These are phyloP conservation scores for Drosophila serrata DNA, from an alignment of 1,140 invertebrate genomes.

Conservation along the genomic window DNA sequence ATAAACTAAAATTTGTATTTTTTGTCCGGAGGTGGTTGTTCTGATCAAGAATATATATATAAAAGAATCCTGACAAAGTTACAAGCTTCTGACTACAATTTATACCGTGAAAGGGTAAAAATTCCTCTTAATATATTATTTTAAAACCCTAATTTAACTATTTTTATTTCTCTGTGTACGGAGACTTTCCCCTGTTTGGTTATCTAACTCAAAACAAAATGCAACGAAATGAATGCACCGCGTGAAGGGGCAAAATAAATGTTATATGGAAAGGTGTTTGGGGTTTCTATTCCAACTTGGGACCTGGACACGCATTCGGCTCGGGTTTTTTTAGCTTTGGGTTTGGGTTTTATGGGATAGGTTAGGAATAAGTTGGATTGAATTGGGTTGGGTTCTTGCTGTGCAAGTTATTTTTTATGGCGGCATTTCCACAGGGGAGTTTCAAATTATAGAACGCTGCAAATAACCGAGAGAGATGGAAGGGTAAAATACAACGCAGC, in stretches of 20 bases:
- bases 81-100: too few relatives aligned
- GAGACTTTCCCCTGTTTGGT: conserved; percentile 39
- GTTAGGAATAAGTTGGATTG: conserved; percentile 28
- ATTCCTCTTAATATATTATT: background rate
- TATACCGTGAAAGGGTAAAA: too few relatives aligned
- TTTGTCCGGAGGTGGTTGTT: too few relatives aligned
- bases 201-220: conserved; percentile 57
- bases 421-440: conserved; percentile 50
- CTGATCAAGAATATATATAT: too few relatives aligned
- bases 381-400: conserved; percentile 31
- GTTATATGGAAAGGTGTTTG: conserved; percentile 10
- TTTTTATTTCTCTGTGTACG: background rate
- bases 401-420: conserved; percentile 48
- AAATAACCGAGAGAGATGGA: background rate
- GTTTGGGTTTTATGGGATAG: conserved; percentile 40
- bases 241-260: background rate
- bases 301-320: conserved; percentile 40
- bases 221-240: conserved; percentile 19
- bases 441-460: conserved; percentile 33
- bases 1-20: too few relatives aligned
- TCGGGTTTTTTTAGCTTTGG: conserved; percentile 20
- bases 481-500: background rate
- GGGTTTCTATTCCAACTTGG: conserved; percentile 43
- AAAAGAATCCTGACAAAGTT: too few relatives aligned
- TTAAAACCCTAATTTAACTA: background rate